Evolutionary conservation across 2,113 vertebrate genomes (phyloP).

Genomic region (Urocitellus parryii): DNA sequence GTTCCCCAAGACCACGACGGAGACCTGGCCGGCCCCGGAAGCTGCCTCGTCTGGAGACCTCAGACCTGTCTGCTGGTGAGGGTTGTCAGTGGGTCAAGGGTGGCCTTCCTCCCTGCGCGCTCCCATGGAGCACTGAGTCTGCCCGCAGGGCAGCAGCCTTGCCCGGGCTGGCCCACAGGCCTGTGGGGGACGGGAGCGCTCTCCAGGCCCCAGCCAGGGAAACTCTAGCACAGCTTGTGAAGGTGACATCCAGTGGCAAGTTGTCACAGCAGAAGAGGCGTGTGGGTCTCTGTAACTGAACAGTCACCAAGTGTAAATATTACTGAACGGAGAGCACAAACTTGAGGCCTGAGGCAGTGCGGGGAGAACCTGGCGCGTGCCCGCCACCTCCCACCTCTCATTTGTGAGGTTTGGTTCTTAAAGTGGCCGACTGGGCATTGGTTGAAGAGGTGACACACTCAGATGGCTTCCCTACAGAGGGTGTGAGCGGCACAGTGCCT

Average conservation of each 20-base stretch:
- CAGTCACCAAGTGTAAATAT: not conserved
- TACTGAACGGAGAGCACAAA: not conserved
- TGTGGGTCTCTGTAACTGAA: not conserved
- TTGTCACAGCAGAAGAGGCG: not conserved
- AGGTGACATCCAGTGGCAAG: not conserved
- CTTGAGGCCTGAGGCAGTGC: not conserved
- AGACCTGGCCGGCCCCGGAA: constrained; percentile 95
- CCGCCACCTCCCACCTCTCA: not conserved
- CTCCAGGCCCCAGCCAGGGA: not conserved
- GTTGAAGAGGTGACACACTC: not conserved
- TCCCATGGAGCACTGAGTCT: not conserved
- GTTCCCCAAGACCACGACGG: constrained; percentile 91
- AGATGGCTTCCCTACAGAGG: not conserved
- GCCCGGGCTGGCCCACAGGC: not conserved
- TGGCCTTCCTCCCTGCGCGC: not conserved
- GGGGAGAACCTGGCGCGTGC: too few species aligned
- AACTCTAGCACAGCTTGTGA: not conserved
- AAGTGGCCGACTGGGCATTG: not conserved
- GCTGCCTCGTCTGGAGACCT: constrained; percentile 86
- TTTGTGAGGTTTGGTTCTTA: not conserved
- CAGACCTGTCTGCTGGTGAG: constrained; percentile 86
- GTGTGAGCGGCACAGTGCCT: accelerated
- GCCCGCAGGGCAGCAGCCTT: not conserved
- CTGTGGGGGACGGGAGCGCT: not conserved
- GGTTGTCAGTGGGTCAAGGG: not conserved